Evolutionary conservation across 2,888 invertebrate species (phyloP).

Genomic region (Volucella inflata): DNA sequence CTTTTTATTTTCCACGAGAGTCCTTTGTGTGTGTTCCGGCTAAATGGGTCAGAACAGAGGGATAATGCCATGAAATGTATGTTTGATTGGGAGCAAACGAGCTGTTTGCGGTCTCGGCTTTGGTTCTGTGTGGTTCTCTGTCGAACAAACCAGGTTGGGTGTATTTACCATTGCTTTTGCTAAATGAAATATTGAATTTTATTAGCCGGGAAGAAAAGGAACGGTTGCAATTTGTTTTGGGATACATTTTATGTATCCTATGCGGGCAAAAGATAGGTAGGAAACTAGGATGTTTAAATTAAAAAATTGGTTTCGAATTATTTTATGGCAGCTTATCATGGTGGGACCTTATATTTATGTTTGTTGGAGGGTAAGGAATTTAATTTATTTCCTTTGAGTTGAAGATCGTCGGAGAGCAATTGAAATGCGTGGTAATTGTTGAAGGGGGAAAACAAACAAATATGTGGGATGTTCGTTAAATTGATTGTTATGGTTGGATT

Average conservation of each 20-base stretch:
- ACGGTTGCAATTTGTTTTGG: constrained; percentile 41
- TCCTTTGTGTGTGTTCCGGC: constrained; percentile 64
- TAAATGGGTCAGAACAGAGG: constrained; percentile 56
- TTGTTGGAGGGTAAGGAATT: neutral
- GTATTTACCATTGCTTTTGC: constrained; percentile 10
- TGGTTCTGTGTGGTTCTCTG: no score
- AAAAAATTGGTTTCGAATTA: constrained; percentile 37
- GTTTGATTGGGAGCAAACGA: constrained; percentile 73
- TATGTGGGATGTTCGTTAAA: no score
- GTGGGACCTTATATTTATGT: constrained; percentile 5
- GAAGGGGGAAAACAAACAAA: no score
- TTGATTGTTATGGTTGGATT: no score
- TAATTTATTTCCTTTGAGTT: neutral
- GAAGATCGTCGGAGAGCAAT: neutral
- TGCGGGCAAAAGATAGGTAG: constrained; percentile 30
- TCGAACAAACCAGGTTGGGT: constrained; percentile 27
- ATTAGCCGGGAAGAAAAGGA: constrained; percentile 9
- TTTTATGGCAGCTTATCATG: constrained; percentile 19
- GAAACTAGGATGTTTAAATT: constrained; percentile 42
- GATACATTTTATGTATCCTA: constrained; percentile 23
- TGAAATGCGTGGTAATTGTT: no score
- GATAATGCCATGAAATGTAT: constrained; percentile 58
- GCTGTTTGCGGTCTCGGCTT: constrained; percentile 63
- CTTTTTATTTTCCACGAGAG: constrained; percentile 13
- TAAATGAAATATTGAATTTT: constrained; percentile 57